Base-by-base conservation (phyloP, 2,113 vertebrate genomes). In the Oncorhynchus kisutch region DNA sequence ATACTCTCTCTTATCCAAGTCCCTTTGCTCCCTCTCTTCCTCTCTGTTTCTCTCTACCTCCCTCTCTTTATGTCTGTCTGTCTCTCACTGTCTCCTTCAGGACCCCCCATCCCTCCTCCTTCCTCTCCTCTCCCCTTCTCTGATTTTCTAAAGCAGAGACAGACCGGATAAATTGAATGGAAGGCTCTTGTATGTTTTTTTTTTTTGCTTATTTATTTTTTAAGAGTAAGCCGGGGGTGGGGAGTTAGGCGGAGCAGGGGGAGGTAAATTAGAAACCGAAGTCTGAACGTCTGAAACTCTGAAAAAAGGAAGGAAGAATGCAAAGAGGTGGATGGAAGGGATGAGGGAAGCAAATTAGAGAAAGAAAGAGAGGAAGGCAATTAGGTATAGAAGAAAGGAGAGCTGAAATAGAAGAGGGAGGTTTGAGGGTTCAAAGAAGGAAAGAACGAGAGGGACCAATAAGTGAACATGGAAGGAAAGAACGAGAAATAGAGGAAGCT, bases 311-410 rank as follows among this genome's bases (percentile, higher is more conserved):
- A 25, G 49, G 67, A 76, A 69, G 76, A 39, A 54, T 54, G 78
- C 71, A 76, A 83, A 72, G 77, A 81, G 72, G 78, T 69, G 51
- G 78, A 83, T 34, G 70, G 74, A 86, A 78, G 72, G 71, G 85
- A 76, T 8, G 75, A 86, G 86, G 85, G 85, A 77, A 79, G 87
- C 86, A 89, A 89, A 92, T 93, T 93, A 90, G 86, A 82, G 87
- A 88, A 87, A 90, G 88, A 86, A 89, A 88, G 85, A 89, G 84
- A 83, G 73, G 73, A 72, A 75, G 71, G 80, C 89, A 92, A 93
- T 45, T 45, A 45, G 39, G 39, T 45, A 45, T 11, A 45, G 39
- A 45, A 45, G 39, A 45, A 45, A 45, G 39, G 39, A 45, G 39
- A 45, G 11, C 39, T 45, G 39, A 11, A 11, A 45, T 45, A 45